Evolutionary conservation across 2,888 invertebrate species (phyloP).

Genomic region (Hedya salicella): DNA sequence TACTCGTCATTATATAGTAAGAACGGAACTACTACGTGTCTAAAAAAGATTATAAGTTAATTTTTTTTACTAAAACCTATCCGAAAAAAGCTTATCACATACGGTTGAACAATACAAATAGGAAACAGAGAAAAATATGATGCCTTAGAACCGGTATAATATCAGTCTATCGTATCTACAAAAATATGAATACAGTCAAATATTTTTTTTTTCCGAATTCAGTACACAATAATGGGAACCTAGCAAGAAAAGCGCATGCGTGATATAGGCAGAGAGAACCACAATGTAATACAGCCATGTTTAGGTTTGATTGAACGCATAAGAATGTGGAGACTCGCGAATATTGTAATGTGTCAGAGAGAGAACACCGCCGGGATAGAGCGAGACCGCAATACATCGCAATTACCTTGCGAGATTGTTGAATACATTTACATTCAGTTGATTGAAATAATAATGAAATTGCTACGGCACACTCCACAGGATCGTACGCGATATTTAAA

Average conservation of each 20-base stretch:
- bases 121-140: too few species aligned
- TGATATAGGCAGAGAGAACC: constrained; percentile 60
- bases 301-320: constrained; percentile 82
- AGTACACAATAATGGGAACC: constrained; percentile 4
- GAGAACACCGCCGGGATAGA: constrained; percentile 53
- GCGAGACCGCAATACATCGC: constrained; percentile 70
- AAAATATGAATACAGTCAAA: neutral
- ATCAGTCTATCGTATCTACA: too few species aligned
- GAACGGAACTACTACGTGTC: neutral
- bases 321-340: constrained; percentile 77
- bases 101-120: constrained; percentile 10
- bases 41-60: constrained; percentile 5
- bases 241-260: constrained; percentile 51
- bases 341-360: constrained; percentile 59
- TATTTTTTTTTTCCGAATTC: neutral
- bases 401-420: constrained; percentile 85
- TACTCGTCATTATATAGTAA: neutral
- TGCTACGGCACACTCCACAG: constrained; percentile 79
- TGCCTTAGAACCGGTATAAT: too few species aligned
- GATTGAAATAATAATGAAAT: constrained; percentile 86
- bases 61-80: constrained; percentile 6
- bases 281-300: constrained; percentile 62
- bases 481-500: constrained; percentile 82
- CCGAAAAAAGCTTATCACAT: constrained; percentile 15
- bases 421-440: constrained; percentile 85